Conservation (phyloP, 2,797 vertebrate genomes). For the Phoeniculus purpureus region DNA sequence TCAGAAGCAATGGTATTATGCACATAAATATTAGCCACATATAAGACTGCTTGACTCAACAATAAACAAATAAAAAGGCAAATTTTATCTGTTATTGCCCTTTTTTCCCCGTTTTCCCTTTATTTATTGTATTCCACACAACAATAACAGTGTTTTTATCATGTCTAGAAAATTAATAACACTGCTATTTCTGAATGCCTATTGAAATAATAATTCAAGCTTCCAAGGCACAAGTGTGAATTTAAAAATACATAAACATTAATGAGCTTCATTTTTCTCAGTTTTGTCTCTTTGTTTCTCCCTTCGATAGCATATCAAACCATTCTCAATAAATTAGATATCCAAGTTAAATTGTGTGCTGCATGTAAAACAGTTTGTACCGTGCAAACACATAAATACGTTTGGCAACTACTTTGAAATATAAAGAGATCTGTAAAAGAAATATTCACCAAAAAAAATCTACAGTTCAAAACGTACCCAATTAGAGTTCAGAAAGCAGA, state of each 20-base stretch:
- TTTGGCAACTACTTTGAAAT: constrained; percentile 64
- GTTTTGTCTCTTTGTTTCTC: constrained; percentile 33
- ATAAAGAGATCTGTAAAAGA: constrained; percentile 69
- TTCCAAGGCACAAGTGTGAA: constrained; percentile 22
- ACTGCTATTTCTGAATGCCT: constrained; percentile 1
- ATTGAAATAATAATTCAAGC: constrained; percentile 56
- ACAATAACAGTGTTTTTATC: constrained; percentile 9
- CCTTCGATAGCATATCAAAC: constrained; percentile 51
- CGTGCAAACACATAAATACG: constrained; percentile 27
- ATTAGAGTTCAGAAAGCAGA: constrained; percentile 76
- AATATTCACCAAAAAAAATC: constrained; percentile 67
- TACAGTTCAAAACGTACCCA: constrained; percentile 59
- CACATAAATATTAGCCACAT: background rate
- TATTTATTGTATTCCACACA: constrained; percentile 20
- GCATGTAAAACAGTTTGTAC: constrained; percentile 41
- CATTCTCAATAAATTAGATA: constrained; percentile 63
- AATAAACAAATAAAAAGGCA: background rate
- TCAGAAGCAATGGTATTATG: background rate
- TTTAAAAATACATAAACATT: constrained; percentile 67
- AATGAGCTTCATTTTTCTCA: constrained; percentile 58
- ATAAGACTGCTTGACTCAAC: background rate
- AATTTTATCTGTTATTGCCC: constrained; percentile 19
- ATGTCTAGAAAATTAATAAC: constrained; percentile 34
- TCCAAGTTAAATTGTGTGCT: constrained; percentile 38
- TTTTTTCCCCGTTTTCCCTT: background rate